Evolutionary conservation across 2,888 invertebrate genomes (phyloP), one percentile per base, ranked within the genome.

Genomic region (Prionchulus punctatus): DNA sequence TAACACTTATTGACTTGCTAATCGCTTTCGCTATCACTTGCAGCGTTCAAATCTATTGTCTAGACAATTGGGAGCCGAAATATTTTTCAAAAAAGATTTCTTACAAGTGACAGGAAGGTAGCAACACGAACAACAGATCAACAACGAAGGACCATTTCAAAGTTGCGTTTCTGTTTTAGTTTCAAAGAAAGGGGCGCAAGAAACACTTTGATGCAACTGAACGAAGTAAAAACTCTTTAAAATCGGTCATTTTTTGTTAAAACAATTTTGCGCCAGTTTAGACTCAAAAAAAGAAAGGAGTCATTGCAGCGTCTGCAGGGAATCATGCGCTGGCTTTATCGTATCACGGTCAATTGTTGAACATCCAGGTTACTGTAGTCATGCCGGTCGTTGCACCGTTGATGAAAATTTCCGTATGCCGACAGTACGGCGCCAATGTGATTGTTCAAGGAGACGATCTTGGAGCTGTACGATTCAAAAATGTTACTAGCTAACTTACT

Each of bases 141-240:
- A n/a, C n/a, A n/a, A n/a, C n/a, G n/a, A n/a, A n/a, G n/a, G n/a
- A n/a, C n/a, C n/a, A n/a, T n/a, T n/a, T n/a, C n/a, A n/a, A n/a
- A n/a, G n/a, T n/a, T n/a, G n/a, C n/a, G n/a, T 30, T 51, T 51
- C 53, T 25, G 54, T 64, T 70, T 49, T 68, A 87, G 89, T 73
- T 91, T 92, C 71, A 92, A 92, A 72, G 92, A 94, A 70, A 79
- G 92, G 59, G 92, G 92, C 1, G 92, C 92, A 84, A 87, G 0
- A 43, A 30, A 30, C 52, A 62, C 62, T 21, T 61, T 63, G 36
- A 26, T 60, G 30, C 26, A 54, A 26, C 49, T 60, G 18, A 50
- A 28, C 12, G 28, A 53, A 28, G 53, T 53, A 42, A 45, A 23
- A n/a, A n/a, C n/a, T n/a, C n/a, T 26, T 26, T 23, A 51, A 51